Conservation (phyloP, 2,113 vertebrate genomes). For the Neofelis nebulosa region DNA sequence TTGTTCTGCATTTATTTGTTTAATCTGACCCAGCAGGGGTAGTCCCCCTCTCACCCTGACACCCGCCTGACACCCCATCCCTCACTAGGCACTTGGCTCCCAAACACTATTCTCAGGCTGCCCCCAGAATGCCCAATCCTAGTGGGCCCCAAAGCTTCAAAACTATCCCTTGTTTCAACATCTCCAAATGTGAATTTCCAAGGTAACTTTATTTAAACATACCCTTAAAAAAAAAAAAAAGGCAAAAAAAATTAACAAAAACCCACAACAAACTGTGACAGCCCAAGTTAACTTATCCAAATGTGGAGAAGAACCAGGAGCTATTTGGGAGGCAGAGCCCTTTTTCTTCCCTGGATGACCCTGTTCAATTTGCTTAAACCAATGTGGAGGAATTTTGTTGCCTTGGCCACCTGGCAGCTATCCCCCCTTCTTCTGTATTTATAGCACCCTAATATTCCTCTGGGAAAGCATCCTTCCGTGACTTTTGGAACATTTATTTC, state of each 20-base stretch:
- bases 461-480: conserved; percentile 27
- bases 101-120: background rate
- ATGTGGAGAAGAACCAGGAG: background rate
- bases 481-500: conserved; percentile 45
- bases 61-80: background rate
- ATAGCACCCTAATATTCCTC: conserved; percentile 58
- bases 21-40: background rate
- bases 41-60: background rate
- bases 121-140: background rate
- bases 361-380: background rate
- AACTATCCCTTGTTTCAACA: background rate
- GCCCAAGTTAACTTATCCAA: conserved; percentile 12
- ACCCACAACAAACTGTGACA: background rate
- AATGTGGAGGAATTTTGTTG: background rate
- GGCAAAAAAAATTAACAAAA: background rate
- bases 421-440: conserved; percentile 45
- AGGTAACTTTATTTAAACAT: conserved; percentile 5
- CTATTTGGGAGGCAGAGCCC: background rate
- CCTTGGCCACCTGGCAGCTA: background rate
- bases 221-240: background rate
- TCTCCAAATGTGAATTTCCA: conserved; percentile 31
- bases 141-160: background rate
- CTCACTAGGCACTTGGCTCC: background rate
- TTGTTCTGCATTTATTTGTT: background rate
- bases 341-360: conserved; percentile 42